These are phyloP conservation scores for Hydra vulgaris DNA, from an alignment of 30 jellyfish, hydroid and myxozoan species.

Conservation along the genomic window DNA sequence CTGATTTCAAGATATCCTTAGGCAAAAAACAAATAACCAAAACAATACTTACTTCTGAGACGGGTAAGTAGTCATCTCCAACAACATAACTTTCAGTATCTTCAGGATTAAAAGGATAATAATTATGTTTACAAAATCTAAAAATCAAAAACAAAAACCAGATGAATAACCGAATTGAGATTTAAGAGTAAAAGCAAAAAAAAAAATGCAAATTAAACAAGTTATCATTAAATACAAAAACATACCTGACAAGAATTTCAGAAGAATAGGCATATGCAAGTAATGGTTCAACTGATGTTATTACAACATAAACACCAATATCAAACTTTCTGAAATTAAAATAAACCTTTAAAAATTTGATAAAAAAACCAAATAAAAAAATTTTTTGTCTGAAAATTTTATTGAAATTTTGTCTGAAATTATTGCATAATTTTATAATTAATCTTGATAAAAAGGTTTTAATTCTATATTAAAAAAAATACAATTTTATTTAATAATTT, in stretches of 20 bases:
- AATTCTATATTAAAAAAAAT: too few relatives aligned
- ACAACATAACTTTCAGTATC: conserved; percentile 64
- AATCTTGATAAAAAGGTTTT: too few relatives aligned
- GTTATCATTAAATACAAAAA: not conserved
- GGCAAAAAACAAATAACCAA: too few relatives aligned
- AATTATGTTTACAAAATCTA: conserved; percentile 69
- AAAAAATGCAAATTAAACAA: not conserved
- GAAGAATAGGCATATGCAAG: conserved; percentile 66
- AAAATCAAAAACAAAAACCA: not conserved
- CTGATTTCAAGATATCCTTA: too few relatives aligned
- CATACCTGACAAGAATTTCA: conserved; percentile 57
- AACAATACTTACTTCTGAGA: conserved; percentile 46
- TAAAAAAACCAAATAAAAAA: too few relatives aligned
- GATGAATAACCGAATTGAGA: too few relatives aligned
- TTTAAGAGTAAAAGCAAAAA: not conserved
- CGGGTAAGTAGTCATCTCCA: conserved; percentile 68
- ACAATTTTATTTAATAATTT: not conserved
- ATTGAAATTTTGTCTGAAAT: not conserved
- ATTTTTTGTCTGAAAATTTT: not conserved
- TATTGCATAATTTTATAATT: too few relatives aligned
- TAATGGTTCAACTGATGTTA: conserved; percentile 78
- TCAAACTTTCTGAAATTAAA: conserved; percentile 69
- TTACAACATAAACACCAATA: conserved; percentile 71
- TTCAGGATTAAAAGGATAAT: conserved; percentile 59
- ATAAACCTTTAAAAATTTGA: not conserved